These are phyloP conservation scores for Tenrec ecaudatus DNA, from an alignment of 2,113 vertebrate genomes.

Conservation along the genomic window DNA sequence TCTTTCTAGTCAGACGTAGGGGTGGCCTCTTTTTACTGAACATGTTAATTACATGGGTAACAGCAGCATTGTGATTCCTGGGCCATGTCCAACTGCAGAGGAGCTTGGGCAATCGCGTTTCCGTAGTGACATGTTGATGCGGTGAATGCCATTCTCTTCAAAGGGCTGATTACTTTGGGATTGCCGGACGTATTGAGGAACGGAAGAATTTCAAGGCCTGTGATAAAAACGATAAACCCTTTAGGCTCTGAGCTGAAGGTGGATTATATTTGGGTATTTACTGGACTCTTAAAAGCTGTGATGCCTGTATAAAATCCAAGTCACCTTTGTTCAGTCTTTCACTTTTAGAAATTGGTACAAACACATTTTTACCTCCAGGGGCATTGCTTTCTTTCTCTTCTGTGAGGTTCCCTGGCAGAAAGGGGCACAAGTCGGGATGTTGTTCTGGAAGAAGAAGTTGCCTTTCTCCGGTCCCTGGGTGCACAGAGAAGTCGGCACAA, in stretches of 20 bases:
- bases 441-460: not conserved
- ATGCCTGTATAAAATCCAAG: not conserved
- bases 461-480: not conserved
- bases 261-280: conserved; percentile 27
- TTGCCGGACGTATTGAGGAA: conserved; percentile 32
- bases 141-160: conserved; percentile 60
- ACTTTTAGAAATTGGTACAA: not conserved
- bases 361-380: not conserved
- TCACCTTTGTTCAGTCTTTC: not conserved
- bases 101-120: conserved; percentile 28
- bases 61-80: conserved; percentile 26
- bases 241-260: conserved; percentile 52
- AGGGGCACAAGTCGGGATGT: not conserved
- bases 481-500: not conserved
- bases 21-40: conserved; percentile 53
- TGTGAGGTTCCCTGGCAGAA: not conserved
- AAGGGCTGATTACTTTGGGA: conserved; percentile 55
- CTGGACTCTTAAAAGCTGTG: conserved; percentile 35
- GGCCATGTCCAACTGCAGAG: conserved; percentile 40
- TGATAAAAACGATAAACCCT: conserved; percentile 59
- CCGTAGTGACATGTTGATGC: conserved; percentile 41
- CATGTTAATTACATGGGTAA: conserved; percentile 57
- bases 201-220: conserved; percentile 29
- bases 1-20: not conserved
- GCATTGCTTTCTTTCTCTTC: not conserved